Evolutionary conservation across 2,888 invertebrate species (phyloP).

Genomic region (Timema cristinae): DNA sequence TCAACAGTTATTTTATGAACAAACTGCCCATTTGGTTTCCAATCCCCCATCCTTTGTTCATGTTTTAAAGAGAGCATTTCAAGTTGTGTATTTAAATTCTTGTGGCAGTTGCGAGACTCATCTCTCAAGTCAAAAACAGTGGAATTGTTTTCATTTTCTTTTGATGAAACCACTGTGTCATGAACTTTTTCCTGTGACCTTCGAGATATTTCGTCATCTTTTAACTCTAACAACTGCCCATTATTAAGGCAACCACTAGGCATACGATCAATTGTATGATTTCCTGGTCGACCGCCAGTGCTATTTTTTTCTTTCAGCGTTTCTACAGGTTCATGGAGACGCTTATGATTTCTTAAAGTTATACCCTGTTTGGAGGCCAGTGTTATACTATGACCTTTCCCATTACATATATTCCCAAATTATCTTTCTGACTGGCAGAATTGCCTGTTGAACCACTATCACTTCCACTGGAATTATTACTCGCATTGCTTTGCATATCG

Average conservation of each 20-base stretch:
- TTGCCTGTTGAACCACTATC: constrained; percentile 48
- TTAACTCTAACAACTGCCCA: constrained; percentile 26
- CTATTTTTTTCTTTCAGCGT: constrained; percentile 32
- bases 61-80: constrained; percentile 17
- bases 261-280: constrained; percentile 1
- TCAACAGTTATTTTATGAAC: constrained; percentile 25
- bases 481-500: constrained; percentile 47
- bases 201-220: constrained; percentile 28
- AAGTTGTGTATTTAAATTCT: constrained; percentile 14
- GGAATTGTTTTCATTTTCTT: constrained; percentile 11
- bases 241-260: constrained; percentile 13
- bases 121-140: constrained; percentile 16
- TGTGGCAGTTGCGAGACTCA: neutral
- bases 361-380: constrained; percentile 49
- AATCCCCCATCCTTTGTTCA: constrained; percentile 12
- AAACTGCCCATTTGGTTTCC: constrained; percentile 19
- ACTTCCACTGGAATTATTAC: constrained; percentile 41
- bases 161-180: constrained; percentile 14
- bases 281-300: no score
- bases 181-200: constrained; percentile 27
- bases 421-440: constrained; percentile 44
- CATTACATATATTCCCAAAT: constrained; percentile 42
- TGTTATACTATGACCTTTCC: constrained; percentile 29
- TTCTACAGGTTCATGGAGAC: constrained; percentile 42
- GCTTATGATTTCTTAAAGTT: constrained; percentile 59